Conservation (phyloP, 23 tunicate genomes). For the Phallusia fumigata region DNA sequence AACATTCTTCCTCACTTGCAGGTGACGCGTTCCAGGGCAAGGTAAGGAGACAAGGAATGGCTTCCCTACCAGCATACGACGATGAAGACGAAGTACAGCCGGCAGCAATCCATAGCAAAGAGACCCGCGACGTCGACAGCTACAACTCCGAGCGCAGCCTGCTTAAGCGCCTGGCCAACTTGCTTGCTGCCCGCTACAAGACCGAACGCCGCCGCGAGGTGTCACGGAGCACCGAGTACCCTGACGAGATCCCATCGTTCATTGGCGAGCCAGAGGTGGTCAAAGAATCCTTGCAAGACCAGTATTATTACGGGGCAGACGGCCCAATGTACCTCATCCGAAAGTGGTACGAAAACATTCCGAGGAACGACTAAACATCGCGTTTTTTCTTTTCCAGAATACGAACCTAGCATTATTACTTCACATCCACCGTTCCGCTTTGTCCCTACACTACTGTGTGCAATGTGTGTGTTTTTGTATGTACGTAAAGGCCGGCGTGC, state of each 20-base stretch:
- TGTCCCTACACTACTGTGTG: not conserved
- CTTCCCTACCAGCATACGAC: not conserved
- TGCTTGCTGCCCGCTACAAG: not conserved
- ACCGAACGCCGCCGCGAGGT: not conserved
- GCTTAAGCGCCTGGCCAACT: not conserved
- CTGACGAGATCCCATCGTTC: not conserved
- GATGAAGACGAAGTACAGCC: not conserved
- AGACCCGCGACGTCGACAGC: not conserved
- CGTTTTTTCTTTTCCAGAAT: not conserved
- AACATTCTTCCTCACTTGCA: not conserved
- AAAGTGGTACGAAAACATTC: not conserved
- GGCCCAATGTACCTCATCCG: constrained; percentile 3
- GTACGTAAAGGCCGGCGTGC: too few relatives aligned
- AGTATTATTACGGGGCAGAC: not conserved
- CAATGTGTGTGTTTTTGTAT: not conserved
- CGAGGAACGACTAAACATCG: not conserved
- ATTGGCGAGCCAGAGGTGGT: not conserved
- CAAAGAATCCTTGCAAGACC: not conserved
- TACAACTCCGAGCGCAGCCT: not conserved
- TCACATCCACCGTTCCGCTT: not conserved
- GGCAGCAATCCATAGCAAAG: not conserved
- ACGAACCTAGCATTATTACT: not conserved
- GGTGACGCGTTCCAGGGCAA: constrained; percentile 1
- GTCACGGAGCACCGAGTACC: not conserved
- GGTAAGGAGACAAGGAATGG: not conserved